phyloP scores from a whole-genome alignment of 1,140 invertebrate species.

The Diploscapter pachys region DNA sequence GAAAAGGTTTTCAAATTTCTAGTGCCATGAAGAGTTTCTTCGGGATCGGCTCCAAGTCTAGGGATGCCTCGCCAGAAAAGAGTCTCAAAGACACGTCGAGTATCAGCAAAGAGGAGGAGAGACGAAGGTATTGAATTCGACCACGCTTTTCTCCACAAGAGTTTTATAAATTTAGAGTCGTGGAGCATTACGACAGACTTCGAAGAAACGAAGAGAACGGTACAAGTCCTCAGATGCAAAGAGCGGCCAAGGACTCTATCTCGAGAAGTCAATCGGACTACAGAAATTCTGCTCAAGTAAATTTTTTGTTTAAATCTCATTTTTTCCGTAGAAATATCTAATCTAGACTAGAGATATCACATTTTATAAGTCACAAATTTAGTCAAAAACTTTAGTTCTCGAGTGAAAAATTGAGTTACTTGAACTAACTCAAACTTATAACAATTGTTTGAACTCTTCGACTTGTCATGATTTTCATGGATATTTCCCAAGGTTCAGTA shows the following conservation, averaged over 20 bases:
- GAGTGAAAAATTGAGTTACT: too few relatives aligned
- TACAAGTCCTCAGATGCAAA: too few relatives aligned
- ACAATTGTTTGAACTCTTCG: background rate
- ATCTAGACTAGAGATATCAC: background rate
- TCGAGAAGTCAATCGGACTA: too few relatives aligned
- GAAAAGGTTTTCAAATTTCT: slow-evolving; percentile 2
- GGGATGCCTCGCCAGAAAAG: slow-evolving; percentile 13
- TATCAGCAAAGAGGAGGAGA: slow-evolving; percentile 2
- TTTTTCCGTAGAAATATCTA: background rate
- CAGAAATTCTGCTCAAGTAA: too few relatives aligned
- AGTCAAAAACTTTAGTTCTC: background rate
- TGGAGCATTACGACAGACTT: slow-evolving; percentile 5
- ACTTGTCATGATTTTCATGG: too few relatives aligned
- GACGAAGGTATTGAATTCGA: background rate
- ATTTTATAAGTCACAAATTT: background rate
- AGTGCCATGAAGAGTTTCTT: slow-evolving; percentile 27
- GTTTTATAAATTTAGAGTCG: background rate
- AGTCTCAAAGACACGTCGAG: background rate
- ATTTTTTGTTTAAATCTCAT: background rate
- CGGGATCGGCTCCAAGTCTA: slow-evolving; percentile 14
- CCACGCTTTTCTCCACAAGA: background rate
- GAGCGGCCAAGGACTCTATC: too few relatives aligned
- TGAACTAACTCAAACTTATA: slow-evolving; percentile 4
- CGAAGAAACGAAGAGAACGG: background rate
- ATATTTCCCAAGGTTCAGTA: too few relatives aligned